A percentile compares a stretch with the other conserved stretches of the same genome.
Conservation (phyloP, 2,113 vertebrate species). For the Castor canadensis region DNA sequence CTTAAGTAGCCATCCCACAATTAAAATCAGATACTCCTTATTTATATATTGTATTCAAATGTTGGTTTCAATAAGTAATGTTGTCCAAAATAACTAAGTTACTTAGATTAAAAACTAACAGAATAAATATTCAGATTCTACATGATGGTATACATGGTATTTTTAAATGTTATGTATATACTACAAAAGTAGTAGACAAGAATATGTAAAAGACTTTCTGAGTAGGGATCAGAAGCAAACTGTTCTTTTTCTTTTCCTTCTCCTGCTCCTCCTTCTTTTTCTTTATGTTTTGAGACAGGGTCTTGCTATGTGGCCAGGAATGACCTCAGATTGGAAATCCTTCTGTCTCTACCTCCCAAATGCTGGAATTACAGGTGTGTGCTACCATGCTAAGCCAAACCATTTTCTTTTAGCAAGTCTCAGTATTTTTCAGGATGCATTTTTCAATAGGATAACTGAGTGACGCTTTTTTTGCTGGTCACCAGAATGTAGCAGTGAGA, state of each 20-base stretch:
- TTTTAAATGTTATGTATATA: background rate
- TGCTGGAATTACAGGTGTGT: background rate
- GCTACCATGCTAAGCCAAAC: background rate
- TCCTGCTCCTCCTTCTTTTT: background rate
- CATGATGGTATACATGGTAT: background rate
- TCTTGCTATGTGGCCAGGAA: background rate
- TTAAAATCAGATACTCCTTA: background rate
- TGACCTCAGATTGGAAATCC: background rate
- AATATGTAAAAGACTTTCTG: background rate
- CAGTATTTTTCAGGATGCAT: background rate
- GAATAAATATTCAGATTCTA: background rate
- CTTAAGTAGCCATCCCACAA: constrained; percentile 42
- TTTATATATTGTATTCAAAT: background rate
- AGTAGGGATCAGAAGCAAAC: background rate
- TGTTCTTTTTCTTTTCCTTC: background rate
- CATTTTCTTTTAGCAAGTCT: background rate
- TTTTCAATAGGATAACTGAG: too few species aligned
- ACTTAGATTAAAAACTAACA: background rate
- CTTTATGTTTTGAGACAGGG: background rate
- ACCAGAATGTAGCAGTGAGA: background rate
- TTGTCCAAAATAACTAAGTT: background rate
- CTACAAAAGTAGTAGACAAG: background rate
- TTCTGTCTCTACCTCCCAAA: background rate
- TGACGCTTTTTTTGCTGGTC: too few species aligned
- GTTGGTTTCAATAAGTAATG: background rate